Evolutionary conservation across 2,113 vertebrate species (phyloP).

Genomic region (Hippocampus abdominalis): DNA sequence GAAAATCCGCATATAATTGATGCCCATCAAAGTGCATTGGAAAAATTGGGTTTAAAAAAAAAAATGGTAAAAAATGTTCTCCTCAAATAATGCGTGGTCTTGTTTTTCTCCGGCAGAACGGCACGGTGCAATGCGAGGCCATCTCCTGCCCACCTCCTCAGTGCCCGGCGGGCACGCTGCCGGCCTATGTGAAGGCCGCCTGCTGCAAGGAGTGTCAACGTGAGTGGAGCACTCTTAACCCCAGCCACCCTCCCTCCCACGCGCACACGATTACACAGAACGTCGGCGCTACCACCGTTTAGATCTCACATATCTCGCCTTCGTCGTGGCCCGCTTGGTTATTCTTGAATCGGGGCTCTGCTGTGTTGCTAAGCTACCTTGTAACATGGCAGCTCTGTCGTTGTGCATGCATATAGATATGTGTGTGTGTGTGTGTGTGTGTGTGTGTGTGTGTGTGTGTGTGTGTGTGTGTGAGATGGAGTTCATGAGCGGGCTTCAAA

Average conservation of each 20-base stretch:
- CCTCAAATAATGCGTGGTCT: slow-evolving; percentile 19
- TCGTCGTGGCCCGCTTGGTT: slow-evolving; percentile 64
- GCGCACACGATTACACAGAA: slow-evolving; percentile 22
- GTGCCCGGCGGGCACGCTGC: slow-evolving; percentile 80
- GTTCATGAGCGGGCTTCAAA: slow-evolving; percentile 64
- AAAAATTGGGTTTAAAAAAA: not conserved
- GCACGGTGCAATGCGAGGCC: slow-evolving; percentile 86
- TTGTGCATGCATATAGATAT: slow-evolving; percentile 46
- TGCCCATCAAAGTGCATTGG: too few species aligned
- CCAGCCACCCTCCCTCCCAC: slow-evolving; percentile 43
- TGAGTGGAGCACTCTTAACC: slow-evolving; percentile 74
- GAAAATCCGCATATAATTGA: too few species aligned
- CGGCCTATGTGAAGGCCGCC: slow-evolving; percentile 83
- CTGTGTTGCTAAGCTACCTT: slow-evolving; percentile 75
- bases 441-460: too few species aligned
- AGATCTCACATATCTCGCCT: slow-evolving; percentile 41
- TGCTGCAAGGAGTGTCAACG: slow-evolving; percentile 95
- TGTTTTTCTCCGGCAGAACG: slow-evolving; percentile 77
- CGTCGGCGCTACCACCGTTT: slow-evolving; percentile 16
- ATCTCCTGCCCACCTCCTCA: slow-evolving; percentile 80
- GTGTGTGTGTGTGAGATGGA: slow-evolving; percentile 67
- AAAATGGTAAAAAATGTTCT: not conserved
- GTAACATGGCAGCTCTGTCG: slow-evolving; percentile 60
- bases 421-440: too few species aligned
- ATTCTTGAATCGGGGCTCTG: slow-evolving; percentile 63